Percentiles rank a stretch among this genome's conserved stretches.
phyloP scores from a whole-genome alignment of 1,140 invertebrate genomes.

The Meloidogyne chitwoodi region DNA sequence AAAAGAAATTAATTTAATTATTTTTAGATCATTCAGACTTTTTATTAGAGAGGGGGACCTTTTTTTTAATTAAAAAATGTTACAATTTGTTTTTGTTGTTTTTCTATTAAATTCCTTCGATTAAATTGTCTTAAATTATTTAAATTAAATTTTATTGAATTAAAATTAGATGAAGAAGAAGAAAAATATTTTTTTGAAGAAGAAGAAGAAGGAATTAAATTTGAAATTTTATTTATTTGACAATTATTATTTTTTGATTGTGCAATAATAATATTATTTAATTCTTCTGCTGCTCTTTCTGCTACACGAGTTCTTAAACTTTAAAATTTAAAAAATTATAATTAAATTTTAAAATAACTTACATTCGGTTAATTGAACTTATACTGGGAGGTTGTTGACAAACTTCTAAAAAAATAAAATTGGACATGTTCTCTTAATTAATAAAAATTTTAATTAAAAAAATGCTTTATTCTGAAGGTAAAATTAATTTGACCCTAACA shows the following conservation, averaged over 20 bases:
- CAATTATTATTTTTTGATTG: slow-evolving; percentile 16
- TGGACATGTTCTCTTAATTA: no score
- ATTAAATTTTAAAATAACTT: neutral
- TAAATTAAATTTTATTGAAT: neutral
- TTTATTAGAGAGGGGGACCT: no score
- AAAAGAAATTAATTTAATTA: no score
- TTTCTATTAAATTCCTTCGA: no score
- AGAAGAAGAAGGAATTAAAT: neutral
- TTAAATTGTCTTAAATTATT: no score
- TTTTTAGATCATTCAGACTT: no score
- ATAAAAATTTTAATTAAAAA: no score
- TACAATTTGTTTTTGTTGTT: no score
- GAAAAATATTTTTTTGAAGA: neutral
- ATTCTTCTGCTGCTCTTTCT: slow-evolving; percentile 58
- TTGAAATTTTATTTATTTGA: neutral
- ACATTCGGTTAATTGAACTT: slow-evolving; percentile 58
- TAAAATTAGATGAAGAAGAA: neutral
- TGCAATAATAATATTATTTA: slow-evolving; percentile 45
- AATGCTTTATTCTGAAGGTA: no score
- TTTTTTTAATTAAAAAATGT: no score
- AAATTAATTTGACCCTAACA: no score
- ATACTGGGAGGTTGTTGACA: slow-evolving; percentile 59
- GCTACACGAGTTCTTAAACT: slow-evolving; percentile 54
- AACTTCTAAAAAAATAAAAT: slow-evolving; percentile 39
- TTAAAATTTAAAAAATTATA: neutral